Evolutionary conservation across 2,797 vertebrate species (phyloP).

Genomic region (Sebastes melanostomus): DNA sequence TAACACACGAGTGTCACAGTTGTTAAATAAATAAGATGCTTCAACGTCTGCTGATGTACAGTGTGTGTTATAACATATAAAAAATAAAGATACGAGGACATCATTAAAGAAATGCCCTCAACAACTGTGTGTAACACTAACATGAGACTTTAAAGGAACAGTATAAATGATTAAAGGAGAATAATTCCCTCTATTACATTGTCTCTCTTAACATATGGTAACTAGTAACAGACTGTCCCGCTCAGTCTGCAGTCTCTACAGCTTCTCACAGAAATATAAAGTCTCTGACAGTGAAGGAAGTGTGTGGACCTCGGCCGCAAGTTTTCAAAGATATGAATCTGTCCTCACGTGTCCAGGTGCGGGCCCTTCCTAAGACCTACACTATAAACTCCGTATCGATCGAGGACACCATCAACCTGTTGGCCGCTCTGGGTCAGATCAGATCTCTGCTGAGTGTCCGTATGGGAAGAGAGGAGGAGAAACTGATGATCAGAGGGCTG

Average conservation of each 20-base stretch:
- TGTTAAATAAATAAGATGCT: neutral
- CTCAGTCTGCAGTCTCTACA: neutral
- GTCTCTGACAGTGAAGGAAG: neutral
- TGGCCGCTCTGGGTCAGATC: constrained; percentile 95
- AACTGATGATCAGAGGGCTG: constrained; percentile 96
- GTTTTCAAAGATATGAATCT: neutral
- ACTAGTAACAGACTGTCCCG: neutral
- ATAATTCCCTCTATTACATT: neutral
- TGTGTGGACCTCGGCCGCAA: neutral
- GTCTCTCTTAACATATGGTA: neutral
- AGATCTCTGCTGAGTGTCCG: constrained; percentile 94
- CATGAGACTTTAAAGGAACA: neutral
- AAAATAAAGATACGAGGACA: neutral
- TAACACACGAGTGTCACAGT: fast-evolving
- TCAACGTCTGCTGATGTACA: no score
- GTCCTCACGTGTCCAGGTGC: constrained; percentile 73
- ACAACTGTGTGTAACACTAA: neutral
- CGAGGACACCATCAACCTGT: constrained; percentile 93
- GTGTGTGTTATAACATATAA: fast-evolving
- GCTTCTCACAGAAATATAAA: neutral
- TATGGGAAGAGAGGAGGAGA: constrained; percentile 96
- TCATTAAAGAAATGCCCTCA: neutral
- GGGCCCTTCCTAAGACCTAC: constrained; percentile 94
- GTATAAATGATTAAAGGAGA: neutral
- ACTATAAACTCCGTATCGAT: constrained; percentile 94